Conservation (phyloP, 2,888 invertebrate species). For the Oscheius sp. region DNA sequence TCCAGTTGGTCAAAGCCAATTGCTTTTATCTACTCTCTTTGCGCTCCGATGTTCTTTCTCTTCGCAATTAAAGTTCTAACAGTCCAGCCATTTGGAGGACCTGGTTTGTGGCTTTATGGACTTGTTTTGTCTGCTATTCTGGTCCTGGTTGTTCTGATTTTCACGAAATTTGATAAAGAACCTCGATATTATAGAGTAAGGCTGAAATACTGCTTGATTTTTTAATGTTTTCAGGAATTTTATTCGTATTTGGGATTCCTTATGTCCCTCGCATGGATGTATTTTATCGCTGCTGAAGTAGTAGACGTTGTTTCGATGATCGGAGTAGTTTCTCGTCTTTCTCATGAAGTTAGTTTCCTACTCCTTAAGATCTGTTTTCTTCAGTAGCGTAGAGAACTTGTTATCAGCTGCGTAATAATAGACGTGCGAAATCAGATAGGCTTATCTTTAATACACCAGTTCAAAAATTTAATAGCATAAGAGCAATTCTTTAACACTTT, state of each 20-base stretch:
- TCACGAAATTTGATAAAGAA: conserved; percentile 49
- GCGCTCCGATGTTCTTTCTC: conserved; percentile 71
- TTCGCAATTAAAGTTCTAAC: conserved; percentile 47
- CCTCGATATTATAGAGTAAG: conserved; percentile 59
- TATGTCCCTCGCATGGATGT: conserved; percentile 77
- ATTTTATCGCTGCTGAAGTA: conserved; percentile 77
- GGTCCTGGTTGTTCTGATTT: conserved; percentile 41
- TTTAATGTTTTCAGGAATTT: conserved; percentile 52
- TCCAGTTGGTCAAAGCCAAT: conserved; percentile 75
- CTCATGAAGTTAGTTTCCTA: conserved; percentile 42
- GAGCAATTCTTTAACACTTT: no score
- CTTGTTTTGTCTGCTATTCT: conserved; percentile 51
- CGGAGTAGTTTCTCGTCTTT: conserved; percentile 74
- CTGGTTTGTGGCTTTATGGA: conserved; percentile 51
- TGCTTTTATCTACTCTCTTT: conserved; percentile 74
- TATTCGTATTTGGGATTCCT: conserved; percentile 75
- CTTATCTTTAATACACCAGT: no score
- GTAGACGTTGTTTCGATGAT: conserved; percentile 75
- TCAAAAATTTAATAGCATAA: no score
- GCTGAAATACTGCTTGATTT: no score
- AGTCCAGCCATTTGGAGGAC: conserved; percentile 11
- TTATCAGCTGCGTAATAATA: conserved; percentile 21
- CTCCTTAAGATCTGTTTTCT: background rate
- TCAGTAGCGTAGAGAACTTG: no score
- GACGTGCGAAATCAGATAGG: conserved; percentile 18